Evolutionary conservation across 2,888 invertebrate genomes (phyloP).

Genomic region (Ectemnius cavifrons): DNA sequence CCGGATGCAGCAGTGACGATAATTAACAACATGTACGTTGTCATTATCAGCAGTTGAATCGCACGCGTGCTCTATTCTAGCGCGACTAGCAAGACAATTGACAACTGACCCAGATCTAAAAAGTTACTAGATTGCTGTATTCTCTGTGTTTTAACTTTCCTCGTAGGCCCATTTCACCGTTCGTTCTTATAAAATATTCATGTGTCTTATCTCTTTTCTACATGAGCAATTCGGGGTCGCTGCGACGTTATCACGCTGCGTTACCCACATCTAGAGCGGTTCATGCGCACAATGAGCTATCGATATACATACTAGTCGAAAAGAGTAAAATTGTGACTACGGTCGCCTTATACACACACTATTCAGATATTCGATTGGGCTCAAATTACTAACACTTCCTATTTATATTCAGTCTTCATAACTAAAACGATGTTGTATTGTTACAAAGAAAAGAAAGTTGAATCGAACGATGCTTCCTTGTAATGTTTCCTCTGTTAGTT

Average conservation of each 20-base stretch:
- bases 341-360: no score
- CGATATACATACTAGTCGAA: no score
- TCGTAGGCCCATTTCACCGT: slow-evolving; percentile 31
- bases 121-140: slow-evolving; percentile 49
- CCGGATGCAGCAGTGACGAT: slow-evolving; percentile 22
- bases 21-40: slow-evolving; percentile 47
- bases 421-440: no score
- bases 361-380: no score
- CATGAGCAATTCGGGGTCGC: slow-evolving; percentile 6
- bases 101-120: slow-evolving; percentile 65
- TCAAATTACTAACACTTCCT: no score
- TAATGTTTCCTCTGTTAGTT: no score
- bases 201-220: slow-evolving; percentile 23
- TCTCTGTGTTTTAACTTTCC: slow-evolving; percentile 30
- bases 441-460: no score
- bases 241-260: neutral
- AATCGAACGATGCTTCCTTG: no score
- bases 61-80: slow-evolving; percentile 43
- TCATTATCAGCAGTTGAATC: slow-evolving; percentile 33
- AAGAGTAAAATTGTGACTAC: no score
- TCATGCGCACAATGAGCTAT: no score
- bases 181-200: slow-evolving; percentile 37
- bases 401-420: no score
- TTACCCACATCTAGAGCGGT: no score
- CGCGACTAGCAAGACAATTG: slow-evolving; percentile 63